Conservation (phyloP, 2,888 invertebrate genomes). For the Mactromeris polynyma region DNA sequence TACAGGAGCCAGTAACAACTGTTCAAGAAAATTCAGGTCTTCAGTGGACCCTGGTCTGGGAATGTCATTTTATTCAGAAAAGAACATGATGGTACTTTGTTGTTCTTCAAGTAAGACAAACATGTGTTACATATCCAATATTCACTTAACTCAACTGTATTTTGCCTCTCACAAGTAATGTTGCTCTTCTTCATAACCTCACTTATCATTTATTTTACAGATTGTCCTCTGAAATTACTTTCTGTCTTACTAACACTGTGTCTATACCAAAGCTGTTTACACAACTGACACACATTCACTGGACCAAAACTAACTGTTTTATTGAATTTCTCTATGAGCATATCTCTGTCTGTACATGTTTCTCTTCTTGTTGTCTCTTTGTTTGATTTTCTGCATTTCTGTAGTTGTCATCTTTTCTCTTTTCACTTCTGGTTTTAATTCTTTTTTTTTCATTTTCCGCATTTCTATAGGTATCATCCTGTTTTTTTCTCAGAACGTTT, state of each 20-base stretch:
- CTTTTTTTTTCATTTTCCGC: slow-evolving; percentile 25
- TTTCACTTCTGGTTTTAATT: slow-evolving; percentile 17
- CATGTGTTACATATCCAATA: slow-evolving; percentile 67
- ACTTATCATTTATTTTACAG: slow-evolving; percentile 18
- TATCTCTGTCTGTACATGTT: not conserved
- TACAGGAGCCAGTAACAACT: slow-evolving; percentile 46
- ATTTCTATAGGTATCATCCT: not conserved
- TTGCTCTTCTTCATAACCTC: slow-evolving; percentile 24
- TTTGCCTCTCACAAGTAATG: not conserved
- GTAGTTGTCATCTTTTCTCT: slow-evolving; percentile 3
- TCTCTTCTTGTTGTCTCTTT: not conserved
- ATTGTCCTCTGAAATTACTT: not conserved
- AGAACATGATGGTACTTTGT: slow-evolving; percentile 61
- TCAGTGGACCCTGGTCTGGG: slow-evolving; percentile 28
- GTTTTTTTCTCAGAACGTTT: not conserved
- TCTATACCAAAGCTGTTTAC: slow-evolving; percentile 53
- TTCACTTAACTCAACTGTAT: not conserved
- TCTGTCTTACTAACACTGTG: slow-evolving; percentile 23
- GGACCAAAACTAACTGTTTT: slow-evolving; percentile 46
- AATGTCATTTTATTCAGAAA: slow-evolving; percentile 56
- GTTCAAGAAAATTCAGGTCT: slow-evolving; percentile 60
- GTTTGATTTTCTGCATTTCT: not conserved
- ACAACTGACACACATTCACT: slow-evolving; percentile 51
- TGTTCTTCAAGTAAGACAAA: slow-evolving; percentile 48
- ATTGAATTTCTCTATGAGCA: slow-evolving; percentile 34